Base-by-base conservation (phyloP, 2,113 vertebrate species). In the Xiphorhynchus elegans region DNA sequence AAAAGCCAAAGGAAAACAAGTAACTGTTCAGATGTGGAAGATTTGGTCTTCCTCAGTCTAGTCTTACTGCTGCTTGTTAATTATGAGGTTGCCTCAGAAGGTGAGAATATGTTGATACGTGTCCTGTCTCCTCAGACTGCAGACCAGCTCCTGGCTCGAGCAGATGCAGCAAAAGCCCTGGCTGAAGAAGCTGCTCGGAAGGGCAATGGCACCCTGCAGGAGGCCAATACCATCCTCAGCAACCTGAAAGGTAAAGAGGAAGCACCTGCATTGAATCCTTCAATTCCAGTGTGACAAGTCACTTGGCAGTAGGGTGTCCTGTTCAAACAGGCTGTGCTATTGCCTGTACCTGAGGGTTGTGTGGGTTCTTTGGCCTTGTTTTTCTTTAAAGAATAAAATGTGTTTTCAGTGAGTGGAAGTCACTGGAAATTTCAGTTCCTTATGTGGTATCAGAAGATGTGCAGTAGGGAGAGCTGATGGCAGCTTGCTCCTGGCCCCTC, bases 101-200 rank as follows among this genome's bases (percentile, higher is more conserved):
- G 24, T 58, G 23, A 19, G 37, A 42, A 10, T 28, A 3, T 60
- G 20, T 10, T 88, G 47, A 37, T 23, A 11, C 7, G 1, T 73
- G 50, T 62, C 33, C 0, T 95, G 39, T 94, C 60, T 97, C 89
- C 84, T 55, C 96, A 99, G 99, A 99, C 99, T 4, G 99, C 99
- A 1, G 99, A 99, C 93, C 99, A 99, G 96, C 98, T 99, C 77
- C 90, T 99, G 39, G 99, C 99, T 76, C 98, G 99, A 69, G 99
- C 99, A 2, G 99, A 99, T 17, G 99, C 99, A 5, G 99, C 99
- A 6, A 99, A 99, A 95, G 99, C 99, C 44, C 95, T 99, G 66
- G 99, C 99, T 2, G 99, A 99, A 63, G 99, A 99, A 94, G 99
- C 99, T 21, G 99, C 99, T 8, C 98, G 98, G 94, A 99, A 99